Evolutionary conservation across 2,888 invertebrate genomes (phyloP).

Genomic region (Luperina nickerlii): DNA sequence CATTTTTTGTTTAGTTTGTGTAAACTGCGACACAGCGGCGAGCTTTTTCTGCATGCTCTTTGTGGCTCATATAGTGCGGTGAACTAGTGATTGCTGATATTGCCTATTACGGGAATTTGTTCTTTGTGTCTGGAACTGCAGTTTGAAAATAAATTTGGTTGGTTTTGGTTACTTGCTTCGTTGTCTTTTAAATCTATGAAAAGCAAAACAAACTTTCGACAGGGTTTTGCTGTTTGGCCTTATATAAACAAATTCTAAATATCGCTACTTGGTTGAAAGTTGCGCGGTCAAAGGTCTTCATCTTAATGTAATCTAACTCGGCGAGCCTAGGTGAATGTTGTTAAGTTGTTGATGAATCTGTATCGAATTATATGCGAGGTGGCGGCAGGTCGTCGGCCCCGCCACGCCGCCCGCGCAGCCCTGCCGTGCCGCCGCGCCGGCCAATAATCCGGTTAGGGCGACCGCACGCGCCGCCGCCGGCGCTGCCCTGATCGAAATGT

Average conservation of each 20-base stretch:
- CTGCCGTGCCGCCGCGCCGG: conserved; percentile 65
- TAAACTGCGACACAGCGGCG: conserved; percentile 71
- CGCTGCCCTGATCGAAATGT: conserved; percentile 84
- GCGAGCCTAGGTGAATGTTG: conserved; percentile 55
- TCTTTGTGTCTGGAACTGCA: conserved; percentile 20
- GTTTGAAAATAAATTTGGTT: conserved; percentile 7
- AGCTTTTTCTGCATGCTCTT: conserved; percentile 73
- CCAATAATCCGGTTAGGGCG: conserved; percentile 85
- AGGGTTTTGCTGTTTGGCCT: background rate
- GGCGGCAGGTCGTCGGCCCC: conserved; percentile 62
- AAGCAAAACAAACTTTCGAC: background rate
- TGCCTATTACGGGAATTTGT: conserved; percentile 32
- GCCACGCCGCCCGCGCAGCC: conserved; percentile 55
- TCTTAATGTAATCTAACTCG: conserved; percentile 44
- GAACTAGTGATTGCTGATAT: conserved; percentile 70
- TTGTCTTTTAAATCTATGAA: conserved; percentile 2
- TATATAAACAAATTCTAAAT: background rate
- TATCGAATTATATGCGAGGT: conserved; percentile 73
- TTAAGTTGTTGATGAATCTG: conserved; percentile 77
- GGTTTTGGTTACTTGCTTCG: background rate
- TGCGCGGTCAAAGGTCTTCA: conserved; percentile 44
- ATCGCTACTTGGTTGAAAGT: conserved; percentile 12
- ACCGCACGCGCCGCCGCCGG: conserved; percentile 81
- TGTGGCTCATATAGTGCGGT: conserved; percentile 71
- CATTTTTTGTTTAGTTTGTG: conserved; percentile 71